Conservation (phyloP, 2,113 vertebrate species). For the Colaptes auratus region DNA sequence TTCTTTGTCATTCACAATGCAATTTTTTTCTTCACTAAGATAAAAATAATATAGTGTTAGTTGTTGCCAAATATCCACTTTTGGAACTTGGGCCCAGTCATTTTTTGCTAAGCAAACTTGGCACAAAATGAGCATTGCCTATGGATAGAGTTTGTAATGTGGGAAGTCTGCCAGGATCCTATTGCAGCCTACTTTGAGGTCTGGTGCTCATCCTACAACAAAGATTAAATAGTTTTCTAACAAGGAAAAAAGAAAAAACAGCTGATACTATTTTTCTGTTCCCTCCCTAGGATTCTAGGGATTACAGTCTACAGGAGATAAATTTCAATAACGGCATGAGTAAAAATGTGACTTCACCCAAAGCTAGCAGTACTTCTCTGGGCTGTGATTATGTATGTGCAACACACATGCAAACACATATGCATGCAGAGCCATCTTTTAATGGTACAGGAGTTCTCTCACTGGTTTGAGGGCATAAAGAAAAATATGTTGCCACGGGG, state of each 20-base stretch:
- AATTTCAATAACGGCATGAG: constrained; percentile 34
- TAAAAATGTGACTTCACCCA: background rate
- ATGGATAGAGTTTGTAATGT: constrained; percentile 45
- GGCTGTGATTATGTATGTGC: background rate
- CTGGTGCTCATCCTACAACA: constrained; percentile 59
- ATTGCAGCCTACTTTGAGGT: constrained; percentile 49
- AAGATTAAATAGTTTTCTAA: constrained; percentile 50
- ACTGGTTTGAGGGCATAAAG: background rate
- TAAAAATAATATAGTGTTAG: constrained; percentile 19
- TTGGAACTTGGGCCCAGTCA: constrained; percentile 39
- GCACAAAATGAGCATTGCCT: constrained; percentile 1
- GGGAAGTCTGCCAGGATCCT: constrained; percentile 58
- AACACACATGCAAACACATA: background rate
- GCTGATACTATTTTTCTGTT: constrained; percentile 32
- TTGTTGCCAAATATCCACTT: constrained; percentile 32
- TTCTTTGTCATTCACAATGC: background rate
- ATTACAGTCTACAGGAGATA: constrained; percentile 7
- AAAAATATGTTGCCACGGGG: background rate
- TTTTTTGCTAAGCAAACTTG: constrained; percentile 66
- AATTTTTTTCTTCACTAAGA: background rate
- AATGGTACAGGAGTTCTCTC: background rate
- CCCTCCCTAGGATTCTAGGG: background rate
- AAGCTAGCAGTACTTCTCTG: background rate
- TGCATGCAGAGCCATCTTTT: background rate
- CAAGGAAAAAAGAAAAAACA: background rate